Conservation (phyloP, 2,113 vertebrate genomes). For the Trinectes maculatus region DNA sequence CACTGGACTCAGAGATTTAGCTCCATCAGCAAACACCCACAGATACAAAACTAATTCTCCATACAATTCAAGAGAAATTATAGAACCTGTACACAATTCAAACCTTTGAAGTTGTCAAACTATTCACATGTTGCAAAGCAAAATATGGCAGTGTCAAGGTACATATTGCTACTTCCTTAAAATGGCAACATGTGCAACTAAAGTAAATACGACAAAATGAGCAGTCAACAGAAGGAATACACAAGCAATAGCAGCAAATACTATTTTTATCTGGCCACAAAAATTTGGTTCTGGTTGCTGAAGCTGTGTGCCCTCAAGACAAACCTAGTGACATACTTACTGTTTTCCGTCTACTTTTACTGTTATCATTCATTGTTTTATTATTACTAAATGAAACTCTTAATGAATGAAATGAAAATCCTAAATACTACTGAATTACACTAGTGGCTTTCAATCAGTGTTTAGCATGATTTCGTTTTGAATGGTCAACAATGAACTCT, state of each 20-base stretch:
- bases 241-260: neutral
- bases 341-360: too few relatives aligned
- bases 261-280: neutral
- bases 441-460: neutral
- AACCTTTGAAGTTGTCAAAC: too few relatives aligned
- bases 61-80: too few relatives aligned
- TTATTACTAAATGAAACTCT: neutral
- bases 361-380: neutral
- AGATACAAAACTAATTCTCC: neutral
- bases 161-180: too few relatives aligned
- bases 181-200: neutral
- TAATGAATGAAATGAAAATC: too few relatives aligned
- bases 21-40: too few relatives aligned
- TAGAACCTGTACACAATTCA: too few relatives aligned
- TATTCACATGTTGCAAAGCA: too few relatives aligned
- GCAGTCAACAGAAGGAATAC: neutral
- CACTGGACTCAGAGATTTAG: neutral
- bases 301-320: neutral
- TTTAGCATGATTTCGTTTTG: neutral
- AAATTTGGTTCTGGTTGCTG: neutral
- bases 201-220: neutral
- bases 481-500: neutral
- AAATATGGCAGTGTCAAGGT: too few relatives aligned
- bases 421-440: neutral
- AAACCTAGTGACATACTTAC: neutral